Base-by-base conservation (phyloP, 2,888 invertebrate genomes). In the Torymus aiolomorphi region DNA sequence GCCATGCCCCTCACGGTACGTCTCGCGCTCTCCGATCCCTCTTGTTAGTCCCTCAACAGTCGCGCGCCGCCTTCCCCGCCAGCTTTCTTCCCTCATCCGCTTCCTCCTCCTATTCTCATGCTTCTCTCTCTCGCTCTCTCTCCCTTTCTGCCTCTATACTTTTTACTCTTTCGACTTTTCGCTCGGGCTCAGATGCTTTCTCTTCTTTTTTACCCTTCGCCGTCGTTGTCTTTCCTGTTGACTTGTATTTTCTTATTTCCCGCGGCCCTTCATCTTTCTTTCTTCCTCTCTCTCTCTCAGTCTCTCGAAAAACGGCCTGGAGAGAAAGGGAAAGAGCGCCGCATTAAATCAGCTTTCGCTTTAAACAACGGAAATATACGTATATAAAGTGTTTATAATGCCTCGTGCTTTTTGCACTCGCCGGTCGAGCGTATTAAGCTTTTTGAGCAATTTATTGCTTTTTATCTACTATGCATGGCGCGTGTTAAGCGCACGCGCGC, bases 31-130 rank as follows among this genome's bases (percentile, higher is more conserved):
- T 54, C 66, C 75, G 59, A 66, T 71, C 75, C 72, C 20, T 67
- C 76, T 72, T 72, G 76, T 76, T 80, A 79, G 71, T 75, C 42
- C 65, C 71, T 79, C 78, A 56, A 73, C 62, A 51, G 67, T 56
- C 56, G 78, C 75, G 12, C 57, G 24, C 62, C 13, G 12, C 16
- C 49, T 67, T 78, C 74, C 56, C 52, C 67, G 42, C 42, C 8
- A 42, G 42, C 42, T 42, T 76, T 57, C 54, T 59, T 63, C 20
- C 42, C 75, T 18, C 72, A 59, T 24, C 72, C 69, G 0, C 49
- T 0, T 11, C 31, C 5, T 8, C 42, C 8, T 42, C 8, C 42
- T 42, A 52, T 51, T 24, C 24, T 18, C 54, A 14, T 49, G 14
- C 75, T 74, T 71, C 63, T 59, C 63, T 62, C 24, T 49, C 62